Evolutionary conservation across 2,113 vertebrate species (phyloP).

Genomic region (Cichladusa arquata): DNA sequence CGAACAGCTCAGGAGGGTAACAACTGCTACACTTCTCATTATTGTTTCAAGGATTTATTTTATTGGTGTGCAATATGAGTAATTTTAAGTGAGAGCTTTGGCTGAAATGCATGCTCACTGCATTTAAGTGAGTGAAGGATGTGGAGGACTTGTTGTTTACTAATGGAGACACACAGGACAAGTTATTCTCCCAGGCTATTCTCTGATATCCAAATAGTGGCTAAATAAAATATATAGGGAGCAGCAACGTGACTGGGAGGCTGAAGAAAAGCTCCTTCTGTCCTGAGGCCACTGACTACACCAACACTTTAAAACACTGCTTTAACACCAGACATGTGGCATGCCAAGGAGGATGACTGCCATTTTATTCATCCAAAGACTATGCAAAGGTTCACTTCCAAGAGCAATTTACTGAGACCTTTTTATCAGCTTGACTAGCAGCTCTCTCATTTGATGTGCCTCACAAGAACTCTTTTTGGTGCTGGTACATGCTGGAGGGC

Average conservation of each 20-base stretch:
- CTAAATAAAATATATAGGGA: neutral
- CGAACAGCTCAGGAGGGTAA: neutral
- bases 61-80: neutral
- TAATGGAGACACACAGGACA: neutral
- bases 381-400: neutral
- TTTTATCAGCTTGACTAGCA: neutral
- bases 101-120: neutral
- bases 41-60: constrained; percentile 30
- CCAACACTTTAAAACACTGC: neutral
- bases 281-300: neutral
- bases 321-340: neutral
- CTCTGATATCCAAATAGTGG: neutral
- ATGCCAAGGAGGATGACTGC: neutral
- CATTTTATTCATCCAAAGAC: neutral
- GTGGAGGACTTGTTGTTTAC: neutral
- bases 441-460: neutral
- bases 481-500: neutral
- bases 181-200: neutral
- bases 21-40: neutral
- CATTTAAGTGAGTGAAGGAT: neutral
- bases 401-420: neutral
- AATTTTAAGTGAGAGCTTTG: constrained; percentile 1
- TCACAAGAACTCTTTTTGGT: neutral
- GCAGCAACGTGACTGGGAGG: neutral
- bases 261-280: neutral